These are phyloP conservation scores for Emydocephalus ijimae DNA, from an alignment of 2,113 vertebrate genomes.

Conservation along the genomic window DNA sequence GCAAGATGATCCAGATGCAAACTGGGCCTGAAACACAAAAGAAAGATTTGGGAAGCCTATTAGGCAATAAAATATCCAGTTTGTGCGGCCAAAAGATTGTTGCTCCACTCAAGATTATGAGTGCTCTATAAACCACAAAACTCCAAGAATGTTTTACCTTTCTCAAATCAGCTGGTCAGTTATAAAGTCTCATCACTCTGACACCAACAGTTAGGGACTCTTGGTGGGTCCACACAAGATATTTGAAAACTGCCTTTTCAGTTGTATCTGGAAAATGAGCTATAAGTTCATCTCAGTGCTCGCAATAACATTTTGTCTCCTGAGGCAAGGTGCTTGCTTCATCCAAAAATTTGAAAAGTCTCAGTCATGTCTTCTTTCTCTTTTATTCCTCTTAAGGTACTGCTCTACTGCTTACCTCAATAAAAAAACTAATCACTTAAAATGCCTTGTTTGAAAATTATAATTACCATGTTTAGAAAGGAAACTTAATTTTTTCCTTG, in stretches of 20 bases:
- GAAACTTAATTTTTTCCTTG: neutral
- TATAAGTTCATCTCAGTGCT: neutral
- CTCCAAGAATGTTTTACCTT: neutral
- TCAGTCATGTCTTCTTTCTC: neutral
- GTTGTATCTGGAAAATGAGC: slow-evolving; percentile 5
- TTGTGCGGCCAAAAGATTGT: neutral
- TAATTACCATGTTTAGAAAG: neutral
- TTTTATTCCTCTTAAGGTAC: neutral
- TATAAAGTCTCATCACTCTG: neutral
- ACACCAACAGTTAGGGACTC: neutral
- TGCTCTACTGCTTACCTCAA: neutral
- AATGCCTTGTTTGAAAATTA: neutral
- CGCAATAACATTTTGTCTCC: neutral
- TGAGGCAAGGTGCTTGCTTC: neutral
- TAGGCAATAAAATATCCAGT: neutral
- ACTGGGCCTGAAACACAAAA: neutral
- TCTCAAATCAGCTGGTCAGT: neutral
- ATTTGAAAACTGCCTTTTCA: slow-evolving; percentile 4
- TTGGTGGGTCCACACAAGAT: neutral
- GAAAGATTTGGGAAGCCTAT: neutral
- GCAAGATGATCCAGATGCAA: neutral
- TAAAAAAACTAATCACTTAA: neutral
- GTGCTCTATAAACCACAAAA: neutral
- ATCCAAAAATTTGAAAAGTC: neutral
- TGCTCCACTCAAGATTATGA: neutral